Evolutionary conservation across 2,888 invertebrate species (phyloP).

Genomic region (Callyntrura sp.): DNA sequence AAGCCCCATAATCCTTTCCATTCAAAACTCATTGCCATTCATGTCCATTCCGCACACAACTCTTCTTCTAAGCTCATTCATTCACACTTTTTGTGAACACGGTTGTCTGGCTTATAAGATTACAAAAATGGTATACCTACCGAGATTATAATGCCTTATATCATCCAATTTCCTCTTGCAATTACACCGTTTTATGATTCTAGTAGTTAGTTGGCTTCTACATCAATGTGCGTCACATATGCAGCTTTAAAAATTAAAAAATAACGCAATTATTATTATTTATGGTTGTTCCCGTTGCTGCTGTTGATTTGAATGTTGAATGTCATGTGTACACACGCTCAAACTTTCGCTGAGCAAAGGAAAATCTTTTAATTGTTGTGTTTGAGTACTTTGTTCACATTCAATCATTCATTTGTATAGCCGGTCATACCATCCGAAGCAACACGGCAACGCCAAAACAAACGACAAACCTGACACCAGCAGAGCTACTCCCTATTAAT

Average conservation of each 20-base stretch:
- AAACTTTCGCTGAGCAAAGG: slow-evolving; percentile 63
- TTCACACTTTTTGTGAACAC: slow-evolving; percentile 14
- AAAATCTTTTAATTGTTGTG: slow-evolving; percentile 30
- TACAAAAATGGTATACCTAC: too few species aligned
- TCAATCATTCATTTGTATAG: not conserved
- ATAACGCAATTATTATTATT: too few species aligned
- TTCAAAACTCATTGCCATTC: slow-evolving; percentile 46
- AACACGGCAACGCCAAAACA: too few species aligned
- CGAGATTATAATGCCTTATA: not conserved
- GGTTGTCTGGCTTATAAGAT: too few species aligned
- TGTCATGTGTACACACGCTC: slow-evolving; percentile 53
- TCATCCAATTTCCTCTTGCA: too few species aligned
- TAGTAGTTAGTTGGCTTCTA: not conserved
- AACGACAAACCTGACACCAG: too few species aligned
- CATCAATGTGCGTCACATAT: too few species aligned
- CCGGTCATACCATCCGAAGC: too few species aligned
- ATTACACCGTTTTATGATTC: not conserved
- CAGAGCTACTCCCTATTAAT: too few species aligned
- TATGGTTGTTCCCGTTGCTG: too few species aligned
- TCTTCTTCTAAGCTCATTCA: not conserved
- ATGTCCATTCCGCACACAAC: slow-evolving; percentile 9
- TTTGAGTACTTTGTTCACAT: not conserved
- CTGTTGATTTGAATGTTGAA: slow-evolving; percentile 42
- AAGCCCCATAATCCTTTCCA: not conserved
- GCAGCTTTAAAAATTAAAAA: too few species aligned